Evolutionary conservation across 2,888 invertebrate species (phyloP), one percentile per base, ranked within the genome.

Genomic region (Teleogryllus oceanicus): DNA sequence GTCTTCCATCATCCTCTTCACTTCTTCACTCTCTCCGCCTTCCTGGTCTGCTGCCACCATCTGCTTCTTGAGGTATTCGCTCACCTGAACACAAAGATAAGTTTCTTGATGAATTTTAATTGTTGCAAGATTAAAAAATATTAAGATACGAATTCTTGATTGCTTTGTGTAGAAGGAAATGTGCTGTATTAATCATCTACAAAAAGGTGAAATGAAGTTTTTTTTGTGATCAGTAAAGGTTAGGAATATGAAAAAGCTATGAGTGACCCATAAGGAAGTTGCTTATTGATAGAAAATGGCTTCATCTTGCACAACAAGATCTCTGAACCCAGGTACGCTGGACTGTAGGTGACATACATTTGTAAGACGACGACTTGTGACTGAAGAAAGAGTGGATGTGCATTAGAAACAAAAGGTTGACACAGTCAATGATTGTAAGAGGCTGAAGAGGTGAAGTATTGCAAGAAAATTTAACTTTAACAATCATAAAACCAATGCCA

Each of bases 61-160:
- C 89, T 97, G 97, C 85, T 96, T 95, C 88, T 94, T 95, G 84
- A 98, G 89, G 87, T 97, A 98, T 79, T 93, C 94, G 87, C 96
- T 96, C 78, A 97, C 94, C 96, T 97, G 88, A n/a, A 62, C 62
- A 62, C 62, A 62, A 62, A 62, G 62, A 62, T 62, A 62, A 62
- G 62, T 62, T 62, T 62, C 62, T 62, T 62, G 62, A 62, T 62
- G 62, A 62, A 62, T 62, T 62, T 37, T 37, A 37, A 37, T 37
- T 37, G 37, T 37, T 37, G 37, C 37, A 37, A 37, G 37, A 37
- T 37, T 37, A 37, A 37, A 37, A 37, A 37, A 37, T 37, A 37
- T 5, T 37, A 37, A 37, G 37, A 37, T 37, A 37, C 5, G 37
- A 37, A 37, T 37, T 37, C 37, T 37, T 37, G 37, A 37, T 37